Base-by-base conservation (phyloP, 2,797 vertebrate genomes). In the Molossus alvarezi region DNA sequence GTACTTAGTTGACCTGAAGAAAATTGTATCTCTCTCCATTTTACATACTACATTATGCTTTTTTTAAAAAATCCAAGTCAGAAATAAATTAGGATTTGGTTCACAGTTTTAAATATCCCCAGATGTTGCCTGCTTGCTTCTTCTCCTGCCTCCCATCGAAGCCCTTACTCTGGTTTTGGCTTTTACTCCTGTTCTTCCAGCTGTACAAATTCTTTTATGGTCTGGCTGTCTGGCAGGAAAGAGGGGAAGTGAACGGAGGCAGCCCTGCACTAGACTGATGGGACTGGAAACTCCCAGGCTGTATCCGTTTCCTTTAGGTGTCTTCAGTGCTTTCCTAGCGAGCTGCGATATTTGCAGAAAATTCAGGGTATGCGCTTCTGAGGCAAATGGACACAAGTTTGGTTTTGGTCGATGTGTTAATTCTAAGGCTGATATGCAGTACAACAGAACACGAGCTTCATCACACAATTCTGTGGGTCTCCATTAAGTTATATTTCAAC, bases 181-280 rank as follows among this genome's bases (percentile, higher is more conserved):
- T 98, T 98, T 98, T 91, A 82, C 97, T 98, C 98, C 97, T 97
- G 97, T 98, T 98, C 98, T 98, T 99, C 98, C 99, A 99, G 99
- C 99, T 99, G 99, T 99, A 99, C 98, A 99, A 99, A 99, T 99
- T 99, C 98, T 98, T 99, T 98, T 98, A 98, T 99, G 98, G 98
- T 99, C 99, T 99, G 99, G 98, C 98, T 98, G 98, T 99, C 99
- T 99, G 99, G 98, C 98, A 98, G 98, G 98, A 98, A 98, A 97
- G 97, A 98, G 98, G 98, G 98, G 98, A 99, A 98, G 98, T 98
- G 98, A 98, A 97, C 98, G 98, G 98, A 98, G 98, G 97, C 98
- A 98, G 96, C 97, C 98, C 95, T 97, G 93, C 97, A 96, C 98
- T 98, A 97, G 98, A 98, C 97, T 98, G 97, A 98, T 98, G 98